These are phyloP conservation scores for Physeter macrocephalus DNA, from an alignment of 2,113 vertebrate species.

Conservation along the genomic window DNA sequence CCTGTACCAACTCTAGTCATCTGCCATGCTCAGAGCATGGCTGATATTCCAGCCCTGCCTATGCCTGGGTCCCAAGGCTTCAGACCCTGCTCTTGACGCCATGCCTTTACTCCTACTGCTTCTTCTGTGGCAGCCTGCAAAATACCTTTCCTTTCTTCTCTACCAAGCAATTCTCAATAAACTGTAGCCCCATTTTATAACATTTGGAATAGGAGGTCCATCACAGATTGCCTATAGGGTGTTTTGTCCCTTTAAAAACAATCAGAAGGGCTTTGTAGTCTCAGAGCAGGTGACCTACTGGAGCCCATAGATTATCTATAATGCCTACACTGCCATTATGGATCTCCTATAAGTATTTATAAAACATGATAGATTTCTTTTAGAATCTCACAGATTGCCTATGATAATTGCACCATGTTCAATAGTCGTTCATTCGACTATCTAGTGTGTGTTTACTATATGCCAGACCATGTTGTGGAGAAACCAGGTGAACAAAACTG, in stretches of 20 bases:
- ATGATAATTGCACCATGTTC: not conserved
- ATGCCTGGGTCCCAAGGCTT: not conserved
- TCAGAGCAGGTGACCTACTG: not conserved
- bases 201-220: not conserved
- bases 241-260: not conserved
- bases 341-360: not conserved
- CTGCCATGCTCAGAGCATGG: not conserved
- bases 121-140: not conserved
- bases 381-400: not conserved
- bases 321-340: not conserved
- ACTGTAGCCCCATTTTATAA: not conserved
- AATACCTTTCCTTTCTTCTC: not conserved
- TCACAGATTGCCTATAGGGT: not conserved
- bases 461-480: not conserved
- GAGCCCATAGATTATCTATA: not conserved
- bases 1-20: not conserved
- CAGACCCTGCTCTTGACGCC: not conserved
- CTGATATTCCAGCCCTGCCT: not conserved
- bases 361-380: constrained; percentile 34
- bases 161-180: not conserved
- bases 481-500: not conserved
- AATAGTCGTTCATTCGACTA: not conserved
- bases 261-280: not conserved
- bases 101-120: not conserved
- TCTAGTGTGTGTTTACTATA: not conserved